Percentiles rank a stretch among this genome's conserved stretches.
These are phyloP conservation scores for Triops longicaudatus DNA, from an alignment of 1,140 invertebrate species.

Conservation along the genomic window DNA sequence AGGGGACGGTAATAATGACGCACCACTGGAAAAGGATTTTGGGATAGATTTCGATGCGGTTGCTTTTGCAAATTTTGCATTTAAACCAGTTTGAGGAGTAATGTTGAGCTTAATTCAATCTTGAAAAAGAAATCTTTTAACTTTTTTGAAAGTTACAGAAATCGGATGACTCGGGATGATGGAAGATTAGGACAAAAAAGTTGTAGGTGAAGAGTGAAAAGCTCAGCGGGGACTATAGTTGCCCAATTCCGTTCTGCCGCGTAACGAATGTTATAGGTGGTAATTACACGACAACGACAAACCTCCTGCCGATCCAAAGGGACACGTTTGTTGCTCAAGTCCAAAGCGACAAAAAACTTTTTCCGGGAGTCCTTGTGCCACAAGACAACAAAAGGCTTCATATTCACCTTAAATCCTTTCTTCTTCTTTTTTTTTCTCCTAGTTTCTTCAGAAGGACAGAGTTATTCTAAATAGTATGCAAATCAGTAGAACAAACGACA, in stretches of 20 bases:
- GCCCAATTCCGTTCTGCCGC: constrained; percentile 9
- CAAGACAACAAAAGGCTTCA: background rate
- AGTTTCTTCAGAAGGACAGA: background rate
- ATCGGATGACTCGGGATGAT: background rate
- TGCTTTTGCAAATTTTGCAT: background rate
- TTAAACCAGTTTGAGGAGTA: background rate
- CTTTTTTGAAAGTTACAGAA: background rate
- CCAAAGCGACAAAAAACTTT: constrained; percentile 13
- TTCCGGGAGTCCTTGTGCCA: background rate
- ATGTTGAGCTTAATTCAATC: too few relatives aligned
- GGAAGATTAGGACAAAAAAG: background rate
- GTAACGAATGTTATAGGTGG: constrained; percentile 11
- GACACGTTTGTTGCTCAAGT: background rate
- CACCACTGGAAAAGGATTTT: too few relatives aligned
- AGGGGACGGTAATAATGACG: too few relatives aligned
- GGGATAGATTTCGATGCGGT: background rate
- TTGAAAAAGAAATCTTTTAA: background rate
- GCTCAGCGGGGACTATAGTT: background rate
- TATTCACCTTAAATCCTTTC: background rate
- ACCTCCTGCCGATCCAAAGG: constrained; percentile 13
- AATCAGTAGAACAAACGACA: background rate
- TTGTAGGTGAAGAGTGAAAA: constrained; percentile 12
- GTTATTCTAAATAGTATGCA: background rate
- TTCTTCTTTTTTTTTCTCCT: background rate
- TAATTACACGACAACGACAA: constrained; percentile 15